These are phyloP conservation scores for Onychomys leucogaster DNA, from an alignment of 2,797 vertebrate genomes.

Conservation along the genomic window DNA sequence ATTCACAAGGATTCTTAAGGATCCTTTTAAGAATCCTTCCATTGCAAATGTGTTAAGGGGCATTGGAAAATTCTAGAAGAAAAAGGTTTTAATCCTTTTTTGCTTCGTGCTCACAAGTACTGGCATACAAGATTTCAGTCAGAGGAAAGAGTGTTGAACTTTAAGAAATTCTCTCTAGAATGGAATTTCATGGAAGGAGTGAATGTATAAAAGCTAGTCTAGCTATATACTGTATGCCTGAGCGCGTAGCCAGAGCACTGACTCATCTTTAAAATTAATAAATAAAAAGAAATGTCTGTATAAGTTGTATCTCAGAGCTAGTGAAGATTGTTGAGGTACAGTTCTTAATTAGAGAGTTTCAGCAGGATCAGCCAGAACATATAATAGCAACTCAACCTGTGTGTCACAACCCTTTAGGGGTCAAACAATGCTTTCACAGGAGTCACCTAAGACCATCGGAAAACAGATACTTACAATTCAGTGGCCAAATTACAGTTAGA, in stretches of 20 bases:
- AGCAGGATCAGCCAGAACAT: neutral
- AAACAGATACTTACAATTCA: neutral
- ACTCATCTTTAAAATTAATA: slow-evolving; percentile 32
- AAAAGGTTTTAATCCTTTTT: slow-evolving; percentile 4
- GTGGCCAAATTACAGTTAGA: neutral
- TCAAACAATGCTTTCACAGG: neutral
- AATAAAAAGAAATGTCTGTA: slow-evolving; percentile 13
- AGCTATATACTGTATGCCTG: neutral
- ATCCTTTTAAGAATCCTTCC: slow-evolving; percentile 52
- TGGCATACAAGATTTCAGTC: slow-evolving; percentile 31
- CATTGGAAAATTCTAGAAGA: slow-evolving; percentile 55
- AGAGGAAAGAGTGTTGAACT: slow-evolving; percentile 45
- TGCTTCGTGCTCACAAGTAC: neutral
- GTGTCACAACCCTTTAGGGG: too few species aligned
- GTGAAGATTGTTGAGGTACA: neutral
- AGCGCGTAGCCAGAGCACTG: neutral
- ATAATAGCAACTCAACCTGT: neutral
- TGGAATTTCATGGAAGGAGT: slow-evolving; percentile 43
- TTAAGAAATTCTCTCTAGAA: slow-evolving; percentile 49
- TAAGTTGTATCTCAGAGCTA: slow-evolving; percentile 19
- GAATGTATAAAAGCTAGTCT: slow-evolving; percentile 46
- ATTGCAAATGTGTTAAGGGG: slow-evolving; percentile 65
- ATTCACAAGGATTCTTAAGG: slow-evolving; percentile 80
- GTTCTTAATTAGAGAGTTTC: slow-evolving; percentile 29
- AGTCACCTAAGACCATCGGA: neutral